A percentile compares a stretch with the other conserved stretches of the same genome.
Evolutionary conservation across 2,797 vertebrate species (phyloP).

Genomic region (Clarias laeviceps): DNA sequence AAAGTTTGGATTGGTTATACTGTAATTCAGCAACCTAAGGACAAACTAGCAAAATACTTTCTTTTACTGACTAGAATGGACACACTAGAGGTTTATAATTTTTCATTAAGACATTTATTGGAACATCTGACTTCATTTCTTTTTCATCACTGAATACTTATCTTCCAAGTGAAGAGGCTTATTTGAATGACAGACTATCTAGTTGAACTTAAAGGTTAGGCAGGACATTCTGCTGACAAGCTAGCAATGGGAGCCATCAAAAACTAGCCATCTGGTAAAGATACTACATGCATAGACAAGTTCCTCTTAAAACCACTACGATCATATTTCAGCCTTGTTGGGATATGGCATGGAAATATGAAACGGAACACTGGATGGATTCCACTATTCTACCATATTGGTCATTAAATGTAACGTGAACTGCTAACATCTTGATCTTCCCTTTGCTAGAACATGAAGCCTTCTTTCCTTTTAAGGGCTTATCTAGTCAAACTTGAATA

Average conservation of each 20-base stretch:
- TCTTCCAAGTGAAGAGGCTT: slow-evolving; percentile 1
- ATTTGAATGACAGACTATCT: slow-evolving; percentile 11
- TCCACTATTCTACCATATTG: slow-evolving; percentile 18
- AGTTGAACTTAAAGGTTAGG: slow-evolving; percentile 18
- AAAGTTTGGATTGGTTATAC: background rate
- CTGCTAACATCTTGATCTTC: slow-evolving; percentile 2
- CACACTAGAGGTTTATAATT: background rate
- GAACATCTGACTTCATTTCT: background rate
- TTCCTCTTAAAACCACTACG: slow-evolving; percentile 14
- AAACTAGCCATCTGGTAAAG: slow-evolving; percentile 27
- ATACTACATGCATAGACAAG: slow-evolving; percentile 11
- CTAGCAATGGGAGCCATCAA: background rate
- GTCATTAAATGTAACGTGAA: background rate
- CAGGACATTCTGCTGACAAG: slow-evolving; percentile 14
- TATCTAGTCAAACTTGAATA: background rate
- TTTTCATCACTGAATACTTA: background rate
- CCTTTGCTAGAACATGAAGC: slow-evolving; percentile 20
- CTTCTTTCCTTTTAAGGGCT: slow-evolving; percentile 16
- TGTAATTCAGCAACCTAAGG: background rate
- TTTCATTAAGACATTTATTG: background rate
- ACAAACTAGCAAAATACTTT: background rate
- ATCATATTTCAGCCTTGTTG: slow-evolving; percentile 29
- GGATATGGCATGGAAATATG: slow-evolving; percentile 18
- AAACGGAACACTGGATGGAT: slow-evolving; percentile 18
- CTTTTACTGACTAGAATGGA: background rate